A percentile compares a stretch with the other conserved stretches of the same genome.
Conservation (phyloP, 2,797 vertebrate genomes). For the Avahi laniger region DNA sequence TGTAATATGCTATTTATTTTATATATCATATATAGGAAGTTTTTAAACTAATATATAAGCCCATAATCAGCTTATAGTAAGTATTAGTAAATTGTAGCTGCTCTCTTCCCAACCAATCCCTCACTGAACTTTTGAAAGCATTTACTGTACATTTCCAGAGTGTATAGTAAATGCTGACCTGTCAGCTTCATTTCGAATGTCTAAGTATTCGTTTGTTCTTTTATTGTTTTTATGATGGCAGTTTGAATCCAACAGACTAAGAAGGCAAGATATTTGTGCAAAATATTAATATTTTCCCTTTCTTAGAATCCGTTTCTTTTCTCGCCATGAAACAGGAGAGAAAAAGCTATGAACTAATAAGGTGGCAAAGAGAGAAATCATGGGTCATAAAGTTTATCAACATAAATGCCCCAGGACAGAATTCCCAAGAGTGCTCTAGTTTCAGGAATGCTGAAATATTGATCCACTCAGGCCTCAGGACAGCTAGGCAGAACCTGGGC, state of each 20-base stretch:
- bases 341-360: background rate
- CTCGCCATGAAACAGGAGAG: background rate
- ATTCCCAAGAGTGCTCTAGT: background rate
- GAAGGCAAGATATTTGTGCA: background rate
- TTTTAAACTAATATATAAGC: background rate
- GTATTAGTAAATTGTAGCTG: background rate
- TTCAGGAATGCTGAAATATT: background rate
- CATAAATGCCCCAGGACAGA: background rate
- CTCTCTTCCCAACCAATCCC: background rate
- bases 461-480: background rate
- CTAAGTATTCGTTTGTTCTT: background rate
- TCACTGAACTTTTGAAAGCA: background rate
- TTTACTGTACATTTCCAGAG: background rate
- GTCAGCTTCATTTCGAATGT: background rate
- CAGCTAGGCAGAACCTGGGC: background rate
- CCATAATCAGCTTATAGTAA: background rate
- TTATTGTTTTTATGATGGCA: background rate
- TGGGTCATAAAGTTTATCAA: background rate
- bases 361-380: background rate
- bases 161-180: background rate
- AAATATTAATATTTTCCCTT: background rate
- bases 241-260: background rate
- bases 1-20: background rate
- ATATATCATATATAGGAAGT: background rate
- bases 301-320: constrained; percentile 21